Percentiles rank a stretch among this genome's conserved stretches.
Conservation (phyloP, 2,888 invertebrate species). For the Thera britannica region DNA sequence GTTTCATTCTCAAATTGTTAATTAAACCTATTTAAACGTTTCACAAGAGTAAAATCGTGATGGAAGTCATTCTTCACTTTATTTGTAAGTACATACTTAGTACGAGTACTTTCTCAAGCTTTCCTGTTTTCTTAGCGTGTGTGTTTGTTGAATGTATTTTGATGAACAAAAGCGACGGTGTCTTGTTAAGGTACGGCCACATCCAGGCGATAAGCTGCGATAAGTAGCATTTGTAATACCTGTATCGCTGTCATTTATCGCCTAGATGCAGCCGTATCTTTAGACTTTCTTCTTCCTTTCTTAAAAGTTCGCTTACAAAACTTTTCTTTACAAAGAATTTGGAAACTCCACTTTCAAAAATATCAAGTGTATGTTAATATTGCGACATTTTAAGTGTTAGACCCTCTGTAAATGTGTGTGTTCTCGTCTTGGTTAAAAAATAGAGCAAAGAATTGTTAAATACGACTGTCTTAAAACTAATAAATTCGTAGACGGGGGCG, state of each 20-base stretch:
- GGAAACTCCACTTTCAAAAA: too few relatives aligned
- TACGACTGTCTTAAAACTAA: slow-evolving; percentile 22
- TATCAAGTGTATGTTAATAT: too few relatives aligned
- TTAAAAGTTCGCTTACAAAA: too few relatives aligned
- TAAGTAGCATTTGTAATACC: too few relatives aligned
- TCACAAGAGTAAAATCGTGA: slow-evolving; percentile 10
- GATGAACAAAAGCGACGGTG: background rate
- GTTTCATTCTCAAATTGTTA: slow-evolving; percentile 40
- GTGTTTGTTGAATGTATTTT: slow-evolving; percentile 7
- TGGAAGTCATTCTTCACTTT: slow-evolving; percentile 14
- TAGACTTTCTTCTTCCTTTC: too few relatives aligned
- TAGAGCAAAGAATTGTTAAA: slow-evolving; percentile 7
- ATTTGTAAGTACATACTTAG: background rate
- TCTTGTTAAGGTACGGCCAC: too few relatives aligned
- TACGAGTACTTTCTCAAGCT: slow-evolving; percentile 16
- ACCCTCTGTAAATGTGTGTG: too few relatives aligned
- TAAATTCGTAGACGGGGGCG: slow-evolving; percentile 32
- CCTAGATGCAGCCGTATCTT: too few relatives aligned
- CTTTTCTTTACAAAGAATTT: too few relatives aligned
- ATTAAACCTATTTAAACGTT: slow-evolving; percentile 33
- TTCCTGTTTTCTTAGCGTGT: slow-evolving; percentile 3
- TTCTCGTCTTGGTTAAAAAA: background rate
- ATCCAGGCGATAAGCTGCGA: too few relatives aligned
- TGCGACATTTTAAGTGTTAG: too few relatives aligned
- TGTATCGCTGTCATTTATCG: too few relatives aligned